Percentiles rank a stretch among this genome's conserved stretches.
Conservation (phyloP, 2,888 invertebrate species). For the Lycophotia porphyrea region DNA sequence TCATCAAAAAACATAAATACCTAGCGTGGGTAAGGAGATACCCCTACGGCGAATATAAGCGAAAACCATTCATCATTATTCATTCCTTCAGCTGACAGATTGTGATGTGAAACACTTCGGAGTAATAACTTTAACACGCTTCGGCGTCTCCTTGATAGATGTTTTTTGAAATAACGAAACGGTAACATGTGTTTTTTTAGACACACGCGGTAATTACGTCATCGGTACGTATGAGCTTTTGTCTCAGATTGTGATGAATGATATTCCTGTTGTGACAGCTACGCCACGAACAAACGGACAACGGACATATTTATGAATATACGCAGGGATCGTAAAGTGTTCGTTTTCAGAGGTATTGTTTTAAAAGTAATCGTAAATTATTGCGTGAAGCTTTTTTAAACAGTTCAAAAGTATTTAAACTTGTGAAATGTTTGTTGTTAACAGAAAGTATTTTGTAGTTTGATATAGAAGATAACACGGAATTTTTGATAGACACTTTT, state of each 20-base stretch:
- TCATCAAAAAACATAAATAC: constrained; percentile 73
- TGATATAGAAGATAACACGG: background rate
- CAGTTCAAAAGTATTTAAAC: background rate
- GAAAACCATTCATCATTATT: constrained; percentile 85
- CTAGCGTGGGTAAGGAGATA: constrained; percentile 76
- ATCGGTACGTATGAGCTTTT: constrained; percentile 68
- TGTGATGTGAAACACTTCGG: constrained; percentile 85
- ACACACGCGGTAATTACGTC: constrained; percentile 74
- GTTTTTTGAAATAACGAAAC: constrained; percentile 80
- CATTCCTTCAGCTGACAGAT: constrained; percentile 84
- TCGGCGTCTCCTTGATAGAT: constrained; percentile 77
- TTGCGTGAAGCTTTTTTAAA: constrained; percentile 19
- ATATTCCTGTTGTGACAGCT: constrained; percentile 62
- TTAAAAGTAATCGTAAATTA: constrained; percentile 58
- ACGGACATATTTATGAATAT: constrained; percentile 52
- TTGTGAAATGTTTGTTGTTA: constrained; percentile 3
- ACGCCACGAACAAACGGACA: constrained; percentile 32
- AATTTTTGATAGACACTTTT: constrained; percentile 8
- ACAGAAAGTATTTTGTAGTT: constrained; percentile 5
- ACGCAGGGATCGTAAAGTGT: constrained; percentile 48
- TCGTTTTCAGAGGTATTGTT: constrained; percentile 50
- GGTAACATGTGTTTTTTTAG: constrained; percentile 77
- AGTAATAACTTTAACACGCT: constrained; percentile 84
- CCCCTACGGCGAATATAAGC: constrained; percentile 79
- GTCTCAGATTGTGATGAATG: constrained; percentile 62